These are phyloP conservation scores for Thinocorus orbignyianus DNA, from an alignment of 2,113 vertebrate genomes.

Conservation along the genomic window DNA sequence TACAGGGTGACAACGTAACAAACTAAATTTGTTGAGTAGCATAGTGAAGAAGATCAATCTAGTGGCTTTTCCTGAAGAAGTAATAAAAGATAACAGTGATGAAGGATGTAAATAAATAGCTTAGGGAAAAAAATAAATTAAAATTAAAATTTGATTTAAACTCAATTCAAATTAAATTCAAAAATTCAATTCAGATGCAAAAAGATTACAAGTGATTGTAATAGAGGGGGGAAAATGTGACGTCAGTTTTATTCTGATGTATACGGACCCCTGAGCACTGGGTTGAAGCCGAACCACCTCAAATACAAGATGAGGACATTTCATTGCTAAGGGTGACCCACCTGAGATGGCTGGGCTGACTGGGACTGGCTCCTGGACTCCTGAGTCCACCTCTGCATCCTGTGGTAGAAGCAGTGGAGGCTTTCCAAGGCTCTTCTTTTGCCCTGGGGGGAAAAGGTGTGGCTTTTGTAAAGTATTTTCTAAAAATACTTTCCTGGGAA, in stretches of 20 bases:
- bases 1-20: neutral
- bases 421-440: neutral
- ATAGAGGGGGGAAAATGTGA: neutral
- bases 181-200: neutral
- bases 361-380: neutral
- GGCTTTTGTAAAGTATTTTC: neutral
- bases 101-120: constrained; percentile 26
- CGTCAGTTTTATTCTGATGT: neutral
- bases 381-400: neutral
- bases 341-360: neutral
- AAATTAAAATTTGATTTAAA: constrained; percentile 19
- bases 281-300: neutral
- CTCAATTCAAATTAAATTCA: constrained; percentile 10
- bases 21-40: neutral
- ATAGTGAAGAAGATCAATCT: neutral
- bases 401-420: neutral
- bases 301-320: neutral
- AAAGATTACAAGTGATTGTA: neutral
- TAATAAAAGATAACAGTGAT: neutral
- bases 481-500: neutral
- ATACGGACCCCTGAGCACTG: neutral
- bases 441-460: neutral
- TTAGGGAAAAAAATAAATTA: neutral
- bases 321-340: rapidly evolving
- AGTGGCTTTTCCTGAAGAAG: neutral